Conservation (phyloP, 2,888 invertebrate species). For the Nephrotoma guestfalica region DNA sequence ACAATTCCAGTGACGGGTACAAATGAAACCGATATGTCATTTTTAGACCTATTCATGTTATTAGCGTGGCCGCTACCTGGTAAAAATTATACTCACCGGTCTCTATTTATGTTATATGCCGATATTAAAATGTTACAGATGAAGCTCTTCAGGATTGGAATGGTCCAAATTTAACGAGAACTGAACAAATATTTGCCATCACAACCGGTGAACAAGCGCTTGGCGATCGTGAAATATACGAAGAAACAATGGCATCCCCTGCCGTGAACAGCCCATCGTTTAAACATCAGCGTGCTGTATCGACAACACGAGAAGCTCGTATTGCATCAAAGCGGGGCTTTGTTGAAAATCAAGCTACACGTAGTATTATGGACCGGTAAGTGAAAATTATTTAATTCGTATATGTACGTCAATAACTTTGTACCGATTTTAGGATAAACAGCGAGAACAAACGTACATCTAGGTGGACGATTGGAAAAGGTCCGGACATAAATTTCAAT, state of each 20-base stretch:
- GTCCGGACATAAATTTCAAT: constrained; percentile 23
- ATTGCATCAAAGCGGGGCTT: constrained; percentile 50
- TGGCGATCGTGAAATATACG: constrained; percentile 37
- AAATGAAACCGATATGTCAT: background rate
- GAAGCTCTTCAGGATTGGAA: constrained; percentile 11
- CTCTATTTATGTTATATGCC: background rate
- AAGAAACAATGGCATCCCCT: constrained; percentile 32
- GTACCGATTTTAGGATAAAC: constrained; percentile 4
- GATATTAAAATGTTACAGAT: constrained; percentile 9
- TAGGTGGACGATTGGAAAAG: constrained; percentile 28
- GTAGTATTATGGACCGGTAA: constrained; percentile 37
- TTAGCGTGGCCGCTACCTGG: background rate
- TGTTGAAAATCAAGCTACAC: constrained; percentile 53
- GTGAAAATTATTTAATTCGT: constrained; percentile 21
- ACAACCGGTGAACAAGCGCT: constrained; percentile 42
- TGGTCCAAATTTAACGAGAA: constrained; percentile 21
- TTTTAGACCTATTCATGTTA: background rate
- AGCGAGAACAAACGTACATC: background rate
- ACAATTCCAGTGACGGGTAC: background rate
- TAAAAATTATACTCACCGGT: background rate
- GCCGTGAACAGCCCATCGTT: constrained; percentile 47
- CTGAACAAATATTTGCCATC: constrained; percentile 37
- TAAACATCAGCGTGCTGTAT: constrained; percentile 54
- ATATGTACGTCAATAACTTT: constrained; percentile 11
- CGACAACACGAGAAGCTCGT: constrained; percentile 44